Evolutionary conservation across 2,113 vertebrate genomes (phyloP).

Genomic region (Gallinago media): DNA sequence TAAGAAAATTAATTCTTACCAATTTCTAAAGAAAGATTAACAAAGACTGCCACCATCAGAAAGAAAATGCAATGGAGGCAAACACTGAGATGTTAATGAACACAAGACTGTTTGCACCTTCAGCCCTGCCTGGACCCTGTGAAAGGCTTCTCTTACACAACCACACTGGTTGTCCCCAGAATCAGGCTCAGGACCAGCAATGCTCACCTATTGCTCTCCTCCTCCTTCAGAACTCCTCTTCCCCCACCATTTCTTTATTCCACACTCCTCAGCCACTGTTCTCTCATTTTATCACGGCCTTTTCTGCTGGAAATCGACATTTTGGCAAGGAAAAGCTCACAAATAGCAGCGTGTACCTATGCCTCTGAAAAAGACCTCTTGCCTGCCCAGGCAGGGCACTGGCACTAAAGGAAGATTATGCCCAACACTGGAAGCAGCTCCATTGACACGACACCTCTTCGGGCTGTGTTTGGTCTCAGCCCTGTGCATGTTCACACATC

Average conservation of each 20-base stretch:
- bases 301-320: background rate
- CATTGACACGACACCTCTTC: accelerated
- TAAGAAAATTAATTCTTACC: background rate
- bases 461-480: background rate
- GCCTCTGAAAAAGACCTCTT: background rate
- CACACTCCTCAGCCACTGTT: background rate
- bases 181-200: background rate
- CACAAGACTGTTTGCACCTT: background rate
- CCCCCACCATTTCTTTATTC: background rate
- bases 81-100: background rate
- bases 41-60: background rate
- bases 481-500: accelerated
- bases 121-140: background rate
- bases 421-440: background rate
- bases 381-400: background rate
- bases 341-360: background rate
- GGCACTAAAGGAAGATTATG: accelerated
- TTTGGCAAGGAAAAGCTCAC: background rate
- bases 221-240: background rate
- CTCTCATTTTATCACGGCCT: background rate
- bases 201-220: background rate
- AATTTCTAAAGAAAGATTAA: background rate
- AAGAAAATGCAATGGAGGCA: background rate
- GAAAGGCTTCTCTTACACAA: background rate
- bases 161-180: background rate